Evolutionary conservation across 2,797 vertebrate species (phyloP), one percentile per base, ranked within the genome.

Genomic region (Lepidocolaptes lacrymiger): DNA sequence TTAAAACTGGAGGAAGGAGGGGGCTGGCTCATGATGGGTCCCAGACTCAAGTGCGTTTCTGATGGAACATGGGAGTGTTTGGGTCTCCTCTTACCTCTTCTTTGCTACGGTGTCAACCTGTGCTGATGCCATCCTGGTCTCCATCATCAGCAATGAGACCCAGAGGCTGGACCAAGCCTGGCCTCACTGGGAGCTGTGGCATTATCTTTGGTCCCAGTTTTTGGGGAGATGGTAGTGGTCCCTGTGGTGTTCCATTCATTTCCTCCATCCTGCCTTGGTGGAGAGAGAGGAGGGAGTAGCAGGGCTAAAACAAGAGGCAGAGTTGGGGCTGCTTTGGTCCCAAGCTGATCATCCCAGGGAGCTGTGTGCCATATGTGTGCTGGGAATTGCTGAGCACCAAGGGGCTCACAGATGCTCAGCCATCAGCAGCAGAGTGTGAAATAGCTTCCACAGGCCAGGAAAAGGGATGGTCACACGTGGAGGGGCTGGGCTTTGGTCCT

Each of bases 161-260:
- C 7, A 58, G 73, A 52, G 43, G 21, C 49, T 85, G n/a, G 15
- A 32, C 44, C n/a, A 59, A 79, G 24, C 63, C 51, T 0, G 2
- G 39, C 16, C 9, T 55, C 28, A 14, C 24, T 1, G 1, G 10
- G 46, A 67, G 12, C 26, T 73, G 49, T 56, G 71, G 21, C 3
- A 1, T 32, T 88, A 44, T 14, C 54, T 54, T 91, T 48, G 55
- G n/a, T 71, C 43, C 36, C 23, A 6, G 26, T 3, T 61, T 88
- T 34, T 23, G 34, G 37, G 28, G 66, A 85, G 19, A 46, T 7
- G 4, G 27, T 30, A 27, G 12, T 0, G 0, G 62, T 86, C 34
- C 39, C 36, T 32, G 8, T 3, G 6, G 15, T 41, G 23, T 66
- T 93, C 54, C 12, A 20, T 79, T 85, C 2, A 23, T 59, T 88